phyloP scores from a whole-genome alignment of 2,797 vertebrate genomes.

The Tragopan temminckii region DNA sequence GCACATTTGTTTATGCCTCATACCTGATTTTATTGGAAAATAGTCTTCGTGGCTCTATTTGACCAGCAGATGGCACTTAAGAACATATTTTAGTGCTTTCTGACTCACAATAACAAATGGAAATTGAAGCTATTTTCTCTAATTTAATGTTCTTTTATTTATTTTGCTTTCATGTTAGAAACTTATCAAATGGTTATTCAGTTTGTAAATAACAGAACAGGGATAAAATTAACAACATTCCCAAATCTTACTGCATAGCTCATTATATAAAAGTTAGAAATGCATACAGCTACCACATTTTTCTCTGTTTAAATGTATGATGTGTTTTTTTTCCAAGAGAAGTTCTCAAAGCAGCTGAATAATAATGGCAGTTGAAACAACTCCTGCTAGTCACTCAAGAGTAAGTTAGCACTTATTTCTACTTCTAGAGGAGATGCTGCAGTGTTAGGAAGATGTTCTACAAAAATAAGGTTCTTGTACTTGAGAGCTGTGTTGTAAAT shows the following conservation, averaged over 20 bases:
- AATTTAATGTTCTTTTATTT: not conserved
- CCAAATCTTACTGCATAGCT: not conserved
- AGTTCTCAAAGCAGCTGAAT: not conserved
- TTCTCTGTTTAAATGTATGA: not conserved
- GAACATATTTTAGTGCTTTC: not conserved
- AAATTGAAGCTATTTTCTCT: not conserved
- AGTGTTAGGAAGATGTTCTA: not conserved
- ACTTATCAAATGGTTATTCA: not conserved
- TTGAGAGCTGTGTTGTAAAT: not conserved
- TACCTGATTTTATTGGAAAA: not conserved
- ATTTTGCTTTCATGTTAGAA: not conserved
- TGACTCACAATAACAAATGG: not conserved
- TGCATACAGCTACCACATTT: not conserved
- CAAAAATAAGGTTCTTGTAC: not conserved
- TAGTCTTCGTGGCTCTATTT: not conserved
- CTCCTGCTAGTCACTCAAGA: not conserved
- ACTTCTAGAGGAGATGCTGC: not conserved
- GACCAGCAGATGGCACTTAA: slow-evolving; percentile 40
- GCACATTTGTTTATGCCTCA: not conserved
- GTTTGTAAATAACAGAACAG: not conserved
- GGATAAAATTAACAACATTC: not conserved
- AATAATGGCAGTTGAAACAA: not conserved
- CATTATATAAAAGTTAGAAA: not conserved
- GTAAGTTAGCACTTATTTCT: not conserved
- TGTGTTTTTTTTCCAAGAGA: not conserved